These are phyloP conservation scores for Coenobita brevimanus DNA, from an alignment of 1,140 invertebrate species.

Conservation along the genomic window DNA sequence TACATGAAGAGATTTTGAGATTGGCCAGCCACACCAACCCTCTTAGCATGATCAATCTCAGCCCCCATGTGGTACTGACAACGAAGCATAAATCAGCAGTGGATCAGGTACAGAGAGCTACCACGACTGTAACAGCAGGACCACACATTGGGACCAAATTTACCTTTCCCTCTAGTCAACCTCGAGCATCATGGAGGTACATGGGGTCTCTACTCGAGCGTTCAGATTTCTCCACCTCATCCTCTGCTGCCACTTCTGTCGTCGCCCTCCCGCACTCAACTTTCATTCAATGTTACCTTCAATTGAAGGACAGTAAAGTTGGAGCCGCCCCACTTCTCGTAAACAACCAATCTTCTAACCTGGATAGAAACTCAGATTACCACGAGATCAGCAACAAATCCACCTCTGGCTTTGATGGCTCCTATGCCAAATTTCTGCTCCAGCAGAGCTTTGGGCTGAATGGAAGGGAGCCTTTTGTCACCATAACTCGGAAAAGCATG, in stretches of 20 bases:
- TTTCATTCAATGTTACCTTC: constrained; percentile 60
- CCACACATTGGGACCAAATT: neutral
- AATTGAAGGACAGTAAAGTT: constrained; percentile 50
- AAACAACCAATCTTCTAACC: constrained; percentile 39
- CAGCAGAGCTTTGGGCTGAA: constrained; percentile 39
- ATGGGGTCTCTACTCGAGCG: constrained; percentile 51
- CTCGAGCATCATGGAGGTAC: constrained; percentile 59
- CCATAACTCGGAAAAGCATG: constrained; percentile 60
- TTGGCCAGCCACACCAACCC: constrained; percentile 73
- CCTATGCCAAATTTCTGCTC: constrained; percentile 65
- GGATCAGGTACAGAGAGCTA: constrained; percentile 32
- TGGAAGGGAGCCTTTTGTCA: constrained; percentile 56
- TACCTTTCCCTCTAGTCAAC: constrained; percentile 49
- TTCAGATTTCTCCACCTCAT: constrained; percentile 23
- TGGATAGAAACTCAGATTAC: constrained; percentile 38
- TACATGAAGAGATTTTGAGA: constrained; percentile 55
- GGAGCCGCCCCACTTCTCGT: constrained; percentile 26
- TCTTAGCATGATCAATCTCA: constrained; percentile 75
- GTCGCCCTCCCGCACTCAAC: constrained; percentile 39
- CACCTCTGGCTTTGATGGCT: constrained; percentile 59
- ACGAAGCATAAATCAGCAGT: constrained; percentile 35
- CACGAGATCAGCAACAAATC: constrained; percentile 26
- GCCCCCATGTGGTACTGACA: constrained; percentile 76
- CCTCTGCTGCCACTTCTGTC: constrained; percentile 19
- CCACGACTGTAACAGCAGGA: constrained; percentile 46